Conservation (phyloP, 2,888 invertebrate species). For the Philhelius pedissequus region DNA sequence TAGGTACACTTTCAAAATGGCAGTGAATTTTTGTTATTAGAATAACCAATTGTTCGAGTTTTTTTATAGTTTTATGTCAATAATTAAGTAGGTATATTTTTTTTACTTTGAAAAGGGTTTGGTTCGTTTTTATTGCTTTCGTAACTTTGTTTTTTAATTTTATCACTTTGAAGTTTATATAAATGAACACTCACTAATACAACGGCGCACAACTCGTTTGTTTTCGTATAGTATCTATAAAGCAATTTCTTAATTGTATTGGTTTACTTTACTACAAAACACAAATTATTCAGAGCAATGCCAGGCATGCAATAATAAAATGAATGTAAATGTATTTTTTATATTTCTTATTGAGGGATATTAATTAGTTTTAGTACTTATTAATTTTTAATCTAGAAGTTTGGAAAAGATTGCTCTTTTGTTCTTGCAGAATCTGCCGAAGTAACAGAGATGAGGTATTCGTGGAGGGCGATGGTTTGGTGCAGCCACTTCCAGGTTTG, state of each 20-base stretch:
- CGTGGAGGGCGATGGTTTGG: conserved; percentile 92
- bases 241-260: conserved; percentile 38
- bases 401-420: conserved; percentile 70
- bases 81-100: neutral
- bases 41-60: neutral
- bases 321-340: neutral
- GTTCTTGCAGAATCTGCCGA: conserved; percentile 84
- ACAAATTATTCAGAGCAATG: conserved; percentile 27
- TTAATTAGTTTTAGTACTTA: neutral
- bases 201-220: conserved; percentile 44
- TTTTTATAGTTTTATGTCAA: neutral
- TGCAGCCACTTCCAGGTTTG: conserved; percentile 98
- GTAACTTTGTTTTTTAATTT: neutral
- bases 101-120: neutral
- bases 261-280: conserved; percentile 20
- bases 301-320: conserved; percentile 22
- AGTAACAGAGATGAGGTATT: conserved; percentile 90
- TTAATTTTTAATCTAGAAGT: conserved; percentile 37
- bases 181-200: conserved; percentile 51
- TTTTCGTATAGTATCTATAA: conserved; percentile 39
- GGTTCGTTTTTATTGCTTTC: conserved; percentile 1
- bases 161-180: conserved; percentile 19
- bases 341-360: neutral
- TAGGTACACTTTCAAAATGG: conserved; percentile 14
- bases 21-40: conserved; percentile 17